phyloP scores from a whole-genome alignment of 1,140 invertebrate species.

The Drosophila biarmipes region DNA sequence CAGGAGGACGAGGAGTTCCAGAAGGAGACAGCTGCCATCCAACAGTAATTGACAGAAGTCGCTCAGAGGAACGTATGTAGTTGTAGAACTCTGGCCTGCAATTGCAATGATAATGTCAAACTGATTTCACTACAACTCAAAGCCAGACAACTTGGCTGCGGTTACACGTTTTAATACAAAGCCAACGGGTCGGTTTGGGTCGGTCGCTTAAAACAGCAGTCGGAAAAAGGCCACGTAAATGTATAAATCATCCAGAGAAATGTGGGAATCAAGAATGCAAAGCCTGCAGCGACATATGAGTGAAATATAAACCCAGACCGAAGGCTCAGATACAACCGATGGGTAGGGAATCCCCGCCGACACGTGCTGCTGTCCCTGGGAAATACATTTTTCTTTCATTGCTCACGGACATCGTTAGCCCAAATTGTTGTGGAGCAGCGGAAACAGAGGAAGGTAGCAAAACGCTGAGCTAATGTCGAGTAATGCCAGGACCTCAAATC shows the following conservation, averaged over 20 bases:
- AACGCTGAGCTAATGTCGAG: slow-evolving; percentile 3
- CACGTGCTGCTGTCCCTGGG: slow-evolving; percentile 45
- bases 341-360: slow-evolving; percentile 41
- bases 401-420: slow-evolving; percentile 76
- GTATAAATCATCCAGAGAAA: slow-evolving; percentile 8
- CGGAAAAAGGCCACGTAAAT: slow-evolving; percentile 8
- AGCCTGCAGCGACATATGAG: slow-evolving; percentile 28
- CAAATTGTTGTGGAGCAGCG: slow-evolving; percentile 69
- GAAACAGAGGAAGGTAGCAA: slow-evolving; percentile 28
- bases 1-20: neutral
- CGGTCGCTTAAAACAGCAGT: neutral
- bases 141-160: neutral
- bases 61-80: slow-evolving; percentile 10
- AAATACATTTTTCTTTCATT: slow-evolving; percentile 42
- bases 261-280: slow-evolving; percentile 21
- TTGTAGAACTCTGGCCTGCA: slow-evolving; percentile 31
- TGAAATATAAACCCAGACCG: slow-evolving; percentile 23
- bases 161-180: slow-evolving; percentile 6
- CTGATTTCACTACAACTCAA: slow-evolving; percentile 21
- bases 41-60: slow-evolving; percentile 47
- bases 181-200: neutral
- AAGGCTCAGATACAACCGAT: slow-evolving; percentile 9
- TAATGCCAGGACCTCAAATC: slow-evolving; percentile 24
- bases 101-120: slow-evolving; percentile 54
- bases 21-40: slow-evolving; percentile 28